Conservation (phyloP, 2,888 invertebrate species). For the Siphlonurus alternatus region DNA sequence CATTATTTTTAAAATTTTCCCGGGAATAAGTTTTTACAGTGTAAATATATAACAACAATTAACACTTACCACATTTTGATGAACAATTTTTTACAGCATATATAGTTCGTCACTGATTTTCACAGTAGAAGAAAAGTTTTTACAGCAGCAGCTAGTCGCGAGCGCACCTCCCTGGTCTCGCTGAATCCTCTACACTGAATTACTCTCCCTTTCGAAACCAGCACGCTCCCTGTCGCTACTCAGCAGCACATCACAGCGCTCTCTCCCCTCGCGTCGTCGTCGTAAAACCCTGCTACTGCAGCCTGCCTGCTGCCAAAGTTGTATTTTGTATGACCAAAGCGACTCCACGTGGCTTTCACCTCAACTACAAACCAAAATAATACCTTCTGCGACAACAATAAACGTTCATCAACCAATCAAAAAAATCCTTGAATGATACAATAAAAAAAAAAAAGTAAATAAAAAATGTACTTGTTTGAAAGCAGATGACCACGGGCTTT, state of each 20-base stretch:
- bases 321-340: too few relatives aligned
- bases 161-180: not conserved
- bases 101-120: too few relatives aligned
- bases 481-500: not conserved
- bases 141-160: too few relatives aligned
- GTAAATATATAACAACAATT: too few relatives aligned
- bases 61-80: not conserved
- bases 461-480: not conserved
- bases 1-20: too few relatives aligned
- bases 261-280: not conserved
- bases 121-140: too few relatives aligned
- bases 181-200: not conserved
- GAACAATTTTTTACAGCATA: too few relatives aligned
- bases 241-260: not conserved
- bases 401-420: not conserved
- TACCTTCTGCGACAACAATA: not conserved
- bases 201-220: not conserved
- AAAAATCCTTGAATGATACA: not conserved
- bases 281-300: too few relatives aligned
- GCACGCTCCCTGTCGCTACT: not conserved
- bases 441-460: too few relatives aligned
- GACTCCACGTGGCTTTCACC: not conserved
- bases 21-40: not conserved
- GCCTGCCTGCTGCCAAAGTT: too few relatives aligned
- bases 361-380: not conserved